These are phyloP conservation scores for Falco berigora DNA, from an alignment of 2,797 vertebrate genomes.

Conservation along the genomic window DNA sequence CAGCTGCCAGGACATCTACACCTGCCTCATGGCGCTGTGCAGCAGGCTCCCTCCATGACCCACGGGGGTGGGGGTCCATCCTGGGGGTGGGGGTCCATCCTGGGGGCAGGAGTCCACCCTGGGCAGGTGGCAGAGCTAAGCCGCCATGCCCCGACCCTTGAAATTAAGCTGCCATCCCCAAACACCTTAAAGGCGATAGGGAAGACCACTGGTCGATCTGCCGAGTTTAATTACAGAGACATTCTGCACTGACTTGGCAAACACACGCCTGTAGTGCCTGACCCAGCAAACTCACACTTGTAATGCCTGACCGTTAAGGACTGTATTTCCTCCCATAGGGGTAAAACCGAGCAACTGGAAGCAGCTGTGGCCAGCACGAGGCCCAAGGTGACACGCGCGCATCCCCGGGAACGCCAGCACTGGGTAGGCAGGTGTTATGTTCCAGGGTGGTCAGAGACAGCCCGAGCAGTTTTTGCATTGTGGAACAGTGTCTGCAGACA, in stretches of 20 bases:
- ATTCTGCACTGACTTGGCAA: rapidly evolving
- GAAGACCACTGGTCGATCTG: rapidly evolving
- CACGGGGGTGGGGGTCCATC: too few relatives aligned
- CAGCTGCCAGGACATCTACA: too few relatives aligned
- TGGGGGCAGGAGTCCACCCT: too few relatives aligned
- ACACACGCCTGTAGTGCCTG: background rate
- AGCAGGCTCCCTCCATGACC: background rate
- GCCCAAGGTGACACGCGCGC: rapidly evolving
- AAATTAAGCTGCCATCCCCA: too few relatives aligned
- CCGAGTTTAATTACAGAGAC: background rate
- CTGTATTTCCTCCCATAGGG: background rate
- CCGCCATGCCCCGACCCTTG: rapidly evolving
- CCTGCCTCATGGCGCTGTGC: rapidly evolving
- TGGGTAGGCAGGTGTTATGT: background rate
- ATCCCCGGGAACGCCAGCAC: rapidly evolving
- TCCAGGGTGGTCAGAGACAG: rapidly evolving
- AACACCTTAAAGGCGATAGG: background rate
- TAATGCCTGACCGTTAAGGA: background rate
- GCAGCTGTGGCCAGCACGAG: rapidly evolving
- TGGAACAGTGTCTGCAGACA: background rate
- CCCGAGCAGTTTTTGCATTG: background rate
- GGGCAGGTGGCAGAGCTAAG: background rate
- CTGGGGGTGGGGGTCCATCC: too few relatives aligned
- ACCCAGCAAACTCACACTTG: background rate
- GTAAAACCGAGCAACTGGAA: background rate